Evolutionary conservation across 2,797 vertebrate genomes (phyloP).

Genomic region (Mus caroli): DNA sequence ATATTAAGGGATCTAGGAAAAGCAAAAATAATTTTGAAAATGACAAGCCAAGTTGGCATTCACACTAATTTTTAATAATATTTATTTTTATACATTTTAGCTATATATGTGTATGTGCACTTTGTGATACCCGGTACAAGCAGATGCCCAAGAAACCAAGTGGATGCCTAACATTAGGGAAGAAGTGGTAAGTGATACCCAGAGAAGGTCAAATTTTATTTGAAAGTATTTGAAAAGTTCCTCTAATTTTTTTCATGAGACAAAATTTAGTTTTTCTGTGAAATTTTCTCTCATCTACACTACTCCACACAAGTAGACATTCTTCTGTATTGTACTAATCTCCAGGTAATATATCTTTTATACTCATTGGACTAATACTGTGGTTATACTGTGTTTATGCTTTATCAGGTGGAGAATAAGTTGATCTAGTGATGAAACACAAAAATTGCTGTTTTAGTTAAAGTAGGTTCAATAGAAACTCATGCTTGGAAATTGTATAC

Average conservation of each 20-base stretch:
- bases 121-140: too few relatives aligned
- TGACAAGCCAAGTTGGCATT: background rate
- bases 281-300: background rate
- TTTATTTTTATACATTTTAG: background rate
- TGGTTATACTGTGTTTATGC: background rate
- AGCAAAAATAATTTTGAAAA: conserved; percentile 9
- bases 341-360: background rate
- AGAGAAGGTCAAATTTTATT: background rate
- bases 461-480: background rate
- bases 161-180: background rate
- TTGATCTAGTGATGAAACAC: background rate
- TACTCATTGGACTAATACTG: background rate
- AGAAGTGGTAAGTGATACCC: background rate
- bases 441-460: background rate
- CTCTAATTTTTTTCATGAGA: background rate
- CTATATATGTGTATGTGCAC: background rate
- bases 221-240: background rate
- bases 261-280: background rate
- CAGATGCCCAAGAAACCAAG: background rate
- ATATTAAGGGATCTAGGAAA: background rate
- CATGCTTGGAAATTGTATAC: background rate
- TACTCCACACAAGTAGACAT: background rate
- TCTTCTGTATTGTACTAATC: background rate
- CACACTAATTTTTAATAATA: background rate
- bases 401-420: background rate